Evolutionary conservation across 1,140 invertebrate species (phyloP), one percentile per base, ranked within the genome.

Genomic region (Drosophila kurseongensis): DNA sequence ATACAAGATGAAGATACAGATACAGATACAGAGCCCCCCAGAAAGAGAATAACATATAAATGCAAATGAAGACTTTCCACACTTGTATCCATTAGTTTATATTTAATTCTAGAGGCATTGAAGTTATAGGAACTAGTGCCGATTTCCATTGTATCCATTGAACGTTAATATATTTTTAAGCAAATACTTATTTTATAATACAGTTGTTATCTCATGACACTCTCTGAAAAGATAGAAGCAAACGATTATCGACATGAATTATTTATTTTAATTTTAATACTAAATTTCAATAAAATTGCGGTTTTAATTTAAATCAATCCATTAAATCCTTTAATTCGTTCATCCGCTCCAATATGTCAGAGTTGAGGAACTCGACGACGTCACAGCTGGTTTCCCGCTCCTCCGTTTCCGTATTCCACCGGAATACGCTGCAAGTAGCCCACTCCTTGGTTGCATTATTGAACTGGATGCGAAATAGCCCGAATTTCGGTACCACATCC

Each of bases 331-430:
- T 78, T 0, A 69, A 14, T 38, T 75, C 29, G 13, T 38, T 68
- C 40, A 85, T 81, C 12, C 45, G 62, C 10, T 57, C 47, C 2
- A 85, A 40, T 10, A 85, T 78, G 9, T 51, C 36, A 0, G 82
- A 60, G 7, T 27, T 67, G 16, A 85, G 54, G 1, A 13, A 32
- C 1, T 51, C 59, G 0, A 14, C 14, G 1, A 68, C 36, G 59
- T 78, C 58, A 55, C 35, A 66, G 10, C 7, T 44, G 8, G 78
- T 60, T 10, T 36, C 47, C 0, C 23, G 54, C 12, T 27, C 23
- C 0, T 1, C 36, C 0, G 4, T 0, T 2, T 57, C 36, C 0
- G 1, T 0, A 5, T 67, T 50, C 3, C 27, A 29, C 4, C 16
- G 10, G 18, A 60, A 14, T 29, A 48, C 32, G 14, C 44, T 65